Evolutionary conservation across 2,113 vertebrate species (phyloP).

Genomic region (Datnioides undecimradiatus): DNA sequence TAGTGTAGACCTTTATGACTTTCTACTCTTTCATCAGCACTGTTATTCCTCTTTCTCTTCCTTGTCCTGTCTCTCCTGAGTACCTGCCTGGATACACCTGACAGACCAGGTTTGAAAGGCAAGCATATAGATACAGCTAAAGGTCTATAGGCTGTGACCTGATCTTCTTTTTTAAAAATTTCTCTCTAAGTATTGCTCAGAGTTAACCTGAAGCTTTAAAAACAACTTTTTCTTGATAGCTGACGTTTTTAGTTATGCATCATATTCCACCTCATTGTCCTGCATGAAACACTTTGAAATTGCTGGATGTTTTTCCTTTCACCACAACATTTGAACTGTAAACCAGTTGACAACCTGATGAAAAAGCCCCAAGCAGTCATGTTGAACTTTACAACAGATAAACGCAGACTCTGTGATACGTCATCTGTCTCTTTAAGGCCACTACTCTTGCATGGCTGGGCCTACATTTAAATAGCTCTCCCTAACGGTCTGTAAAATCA

Average conservation of each 20-base stretch:
- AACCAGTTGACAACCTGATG: constrained; percentile 25
- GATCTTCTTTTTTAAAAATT: constrained; percentile 64
- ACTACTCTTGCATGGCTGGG: constrained; percentile 1
- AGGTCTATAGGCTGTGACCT: constrained; percentile 86
- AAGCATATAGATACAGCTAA: constrained; percentile 78
- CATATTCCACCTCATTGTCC: background rate
- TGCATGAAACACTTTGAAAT: background rate
- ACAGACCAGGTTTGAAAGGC: constrained; percentile 83
- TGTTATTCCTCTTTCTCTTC: background rate
- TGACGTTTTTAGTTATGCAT: background rate
- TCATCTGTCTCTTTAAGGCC: constrained; percentile 56
- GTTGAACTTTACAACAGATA: constrained; percentile 50
- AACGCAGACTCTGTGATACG: constrained; percentile 15
- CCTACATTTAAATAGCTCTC: constrained; percentile 49
- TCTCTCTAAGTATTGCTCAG: constrained; percentile 1
- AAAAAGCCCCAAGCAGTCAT: constrained; percentile 28
- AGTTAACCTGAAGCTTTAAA: constrained; percentile 14
- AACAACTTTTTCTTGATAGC: background rate
- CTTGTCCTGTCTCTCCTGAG: no score
- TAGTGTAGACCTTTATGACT: background rate
- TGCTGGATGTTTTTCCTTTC: background rate
- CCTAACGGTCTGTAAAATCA: constrained; percentile 66
- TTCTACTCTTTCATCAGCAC: background rate
- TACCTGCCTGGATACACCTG: constrained; percentile 85
- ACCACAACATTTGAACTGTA: constrained; percentile 22